phyloP scores from a whole-genome alignment of 2,888 invertebrate genomes.

The Linyphia triangularis region DNA sequence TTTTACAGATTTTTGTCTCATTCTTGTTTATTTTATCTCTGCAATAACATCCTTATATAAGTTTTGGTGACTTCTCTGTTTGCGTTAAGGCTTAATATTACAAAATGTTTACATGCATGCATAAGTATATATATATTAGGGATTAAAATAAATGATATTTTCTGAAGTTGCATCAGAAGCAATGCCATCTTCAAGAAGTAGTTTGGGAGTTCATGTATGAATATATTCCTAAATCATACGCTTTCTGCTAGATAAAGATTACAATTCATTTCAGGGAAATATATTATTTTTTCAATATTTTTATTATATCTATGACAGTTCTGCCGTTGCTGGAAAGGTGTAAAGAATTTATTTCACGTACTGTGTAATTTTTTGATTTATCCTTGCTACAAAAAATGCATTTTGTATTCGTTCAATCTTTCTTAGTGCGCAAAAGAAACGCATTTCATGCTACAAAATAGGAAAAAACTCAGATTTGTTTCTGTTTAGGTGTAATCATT shows the following conservation, averaged over 20 bases:
- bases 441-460: background rate
- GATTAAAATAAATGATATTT: no score
- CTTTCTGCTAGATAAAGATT: background rate
- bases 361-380: background rate
- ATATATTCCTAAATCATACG: background rate
- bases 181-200: background rate
- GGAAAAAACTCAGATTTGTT: background rate
- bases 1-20: no score
- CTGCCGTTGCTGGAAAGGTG: background rate
- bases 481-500: constrained; percentile 58
- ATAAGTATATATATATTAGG: no score
- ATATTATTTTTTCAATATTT: constrained; percentile 6
- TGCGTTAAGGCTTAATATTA: no score
- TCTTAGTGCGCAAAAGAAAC: background rate
- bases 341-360: background rate
- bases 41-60: no score
- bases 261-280: background rate
- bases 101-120: no score
- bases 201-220: background rate
- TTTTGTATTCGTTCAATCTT: background rate
- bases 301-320: constrained; percentile 37
- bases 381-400: no score
- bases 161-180: background rate
- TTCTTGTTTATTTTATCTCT: no score
- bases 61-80: no score